Evolutionary conservation across 2,113 vertebrate genomes (phyloP).

Genomic region (Siniperca knerii): DNA sequence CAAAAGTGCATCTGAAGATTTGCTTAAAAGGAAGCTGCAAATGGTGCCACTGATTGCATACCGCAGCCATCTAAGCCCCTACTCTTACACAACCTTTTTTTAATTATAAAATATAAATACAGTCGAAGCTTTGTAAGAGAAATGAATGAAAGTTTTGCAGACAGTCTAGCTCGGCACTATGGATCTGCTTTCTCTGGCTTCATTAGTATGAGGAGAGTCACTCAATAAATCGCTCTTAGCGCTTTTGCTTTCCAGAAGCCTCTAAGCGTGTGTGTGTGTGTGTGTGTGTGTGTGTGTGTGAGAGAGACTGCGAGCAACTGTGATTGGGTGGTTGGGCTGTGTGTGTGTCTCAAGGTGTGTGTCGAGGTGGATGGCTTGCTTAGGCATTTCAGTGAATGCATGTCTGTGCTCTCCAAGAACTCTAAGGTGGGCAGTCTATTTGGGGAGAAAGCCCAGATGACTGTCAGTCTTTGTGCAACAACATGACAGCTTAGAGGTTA

Average conservation of each 20-base stretch:
- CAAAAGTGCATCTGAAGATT: no score
- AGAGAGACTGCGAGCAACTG: not conserved
- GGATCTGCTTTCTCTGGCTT: not conserved
- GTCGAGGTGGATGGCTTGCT: not conserved
- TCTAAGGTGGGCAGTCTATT: not conserved
- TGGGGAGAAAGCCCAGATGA: not conserved
- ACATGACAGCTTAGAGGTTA: constrained; percentile 10
- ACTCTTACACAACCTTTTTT: no score
- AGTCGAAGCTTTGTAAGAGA: not conserved
- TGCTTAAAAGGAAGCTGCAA: no score
- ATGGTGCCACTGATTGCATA: no score
- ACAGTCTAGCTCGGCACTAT: not conserved
- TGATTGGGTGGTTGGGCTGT: not conserved
- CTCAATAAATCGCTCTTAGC: not conserved
- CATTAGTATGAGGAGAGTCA: not conserved
- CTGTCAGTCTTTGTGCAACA: constrained; percentile 16
- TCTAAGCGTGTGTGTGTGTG: no score
- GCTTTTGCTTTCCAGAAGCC: not conserved
- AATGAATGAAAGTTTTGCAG: not conserved
- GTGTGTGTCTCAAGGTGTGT: not conserved
- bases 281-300: no score
- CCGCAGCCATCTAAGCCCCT: no score
- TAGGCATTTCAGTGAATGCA: not conserved
- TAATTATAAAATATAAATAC: not conserved
- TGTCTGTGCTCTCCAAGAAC: not conserved